phyloP scores from a whole-genome alignment of 1,140 invertebrate genomes.

The Matsumurasca onukii region DNA sequence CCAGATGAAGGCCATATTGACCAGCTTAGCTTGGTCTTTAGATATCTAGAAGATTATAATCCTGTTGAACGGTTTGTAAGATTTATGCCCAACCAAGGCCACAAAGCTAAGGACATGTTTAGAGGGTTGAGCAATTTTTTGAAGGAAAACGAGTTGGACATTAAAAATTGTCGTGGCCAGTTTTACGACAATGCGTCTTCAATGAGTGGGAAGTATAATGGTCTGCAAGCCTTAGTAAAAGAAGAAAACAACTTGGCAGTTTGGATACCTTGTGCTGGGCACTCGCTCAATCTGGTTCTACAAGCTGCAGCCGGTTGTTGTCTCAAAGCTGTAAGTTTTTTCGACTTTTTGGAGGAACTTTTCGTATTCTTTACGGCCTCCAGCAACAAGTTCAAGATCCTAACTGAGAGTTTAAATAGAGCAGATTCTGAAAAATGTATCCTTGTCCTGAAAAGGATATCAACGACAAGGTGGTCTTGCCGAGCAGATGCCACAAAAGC shows the following conservation, averaged over 20 bases:
- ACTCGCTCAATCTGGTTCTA: background rate
- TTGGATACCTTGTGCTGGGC: background rate
- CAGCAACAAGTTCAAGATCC: background rate
- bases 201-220: constrained; percentile 41
- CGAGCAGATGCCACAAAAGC: constrained; percentile 9
- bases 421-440: background rate
- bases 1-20: constrained; percentile 40
- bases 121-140: constrained; percentile 24
- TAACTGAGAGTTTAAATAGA: background rate
- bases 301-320: background rate
- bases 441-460: background rate
- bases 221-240: constrained; percentile 41
- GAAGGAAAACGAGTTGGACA: constrained; percentile 29
- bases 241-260: background rate
- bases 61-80: constrained; percentile 17
- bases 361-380: background rate
- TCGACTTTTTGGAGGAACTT: constrained; percentile 36
- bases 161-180: constrained; percentile 38
- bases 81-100: constrained; percentile 16
- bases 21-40: constrained; percentile 39
- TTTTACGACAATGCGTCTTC: constrained; percentile 41
- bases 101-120: constrained; percentile 26
- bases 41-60: constrained; percentile 23
- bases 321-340: background rate
- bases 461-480: constrained; percentile 4